Evolutionary conservation across 2,113 vertebrate species (phyloP), one percentile per base, ranked within the genome.

Genomic region (Ariopsis seemanni): DNA sequence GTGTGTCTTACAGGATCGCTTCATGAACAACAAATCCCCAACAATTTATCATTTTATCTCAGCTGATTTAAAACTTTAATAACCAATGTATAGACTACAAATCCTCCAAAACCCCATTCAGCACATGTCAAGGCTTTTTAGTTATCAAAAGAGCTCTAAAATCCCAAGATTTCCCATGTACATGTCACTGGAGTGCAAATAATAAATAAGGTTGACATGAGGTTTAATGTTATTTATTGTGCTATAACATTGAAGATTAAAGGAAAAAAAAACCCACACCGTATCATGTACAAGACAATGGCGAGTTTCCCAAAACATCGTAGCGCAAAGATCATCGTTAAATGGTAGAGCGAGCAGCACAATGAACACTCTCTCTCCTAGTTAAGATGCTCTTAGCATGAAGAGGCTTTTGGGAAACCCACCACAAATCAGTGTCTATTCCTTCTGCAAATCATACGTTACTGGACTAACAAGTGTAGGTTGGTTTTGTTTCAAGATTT

Each of bases 11-110:
- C 22, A 5, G 55, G 22, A 84, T 34, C 52, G 42, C 82, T 79
- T 79, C 74, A 84, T 58, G 60, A 88, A 57, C 82, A 88, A 79
- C 87, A 84, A 88, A 88, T 88, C 86, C 81, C 53, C 18, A 17
- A 48, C 57, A 60, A 77, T 83, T 71, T 87, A 74, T 71, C 69
- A 63, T 75, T 63, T 77, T 87, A 83, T 88, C 86, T 87, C 71
- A 5, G 17, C 50, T 83, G 81, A 55, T 84, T 52, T 77, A 78
- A 83, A 55, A 83, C 81, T 34, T 84, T 75, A 63, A 83, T 83
- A 75, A 60, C 86, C 48, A 79, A 30, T 78, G 52, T 67, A 48
- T 69, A 5, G 82, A 14, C 82, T 69, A 84, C 71, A 83, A 83
- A 86, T 81, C 77, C 75, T 30, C 6, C 50, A 34, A 67, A 86